Base-by-base conservation (phyloP, 2,113 vertebrate species). In the Haemorhous mexicanus region DNA sequence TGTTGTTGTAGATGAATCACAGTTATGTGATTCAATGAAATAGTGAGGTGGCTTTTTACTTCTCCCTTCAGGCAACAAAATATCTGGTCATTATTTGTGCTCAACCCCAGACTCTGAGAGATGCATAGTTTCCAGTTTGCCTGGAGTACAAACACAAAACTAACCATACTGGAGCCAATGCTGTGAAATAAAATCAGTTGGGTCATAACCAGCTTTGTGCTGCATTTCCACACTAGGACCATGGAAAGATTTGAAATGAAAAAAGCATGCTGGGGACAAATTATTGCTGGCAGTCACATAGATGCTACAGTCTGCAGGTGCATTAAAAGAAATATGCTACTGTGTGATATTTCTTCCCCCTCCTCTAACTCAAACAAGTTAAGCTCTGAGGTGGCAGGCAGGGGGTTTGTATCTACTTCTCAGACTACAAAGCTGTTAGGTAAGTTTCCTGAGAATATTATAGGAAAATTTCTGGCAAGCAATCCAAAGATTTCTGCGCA, bases 391-490 rank as follows among this genome's bases (percentile, higher is more conserved):
- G 74, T 91, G 47, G n/a, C 93, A 61, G 68, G 68, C 74, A 81
- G 90, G 88, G 73, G 32, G 69, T 86, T 93, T 53, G 59, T 46
- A 49, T 24, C 56, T 52, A 26, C 63, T 77, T 55, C 91, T 79
- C 50, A 72, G 84, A 83, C 56, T 94, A 84, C 56, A 87, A 84
- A 97, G 73, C 33, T 94, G 86, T 96, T 92, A 92, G 16, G 30
- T 75, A 62, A 43, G 16, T 96, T 97, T 98, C 89, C 85, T 87
- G 63, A 64, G 66, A 87, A 94, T 66, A 20, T 77, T 79, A 75
- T 17, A 94, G 74, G 62, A 94, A 91, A 85, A 82, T 67, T 77
- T 88, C 84, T 97, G 96, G 96, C 93, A 95, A 94, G 74, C 35
- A 91, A 59, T 89, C 69, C 77, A 30, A 95, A 91, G 59, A 84